Evolutionary conservation across 1,140 invertebrate species (phyloP).

Genomic region (Amphibalanus amphitrite): DNA sequence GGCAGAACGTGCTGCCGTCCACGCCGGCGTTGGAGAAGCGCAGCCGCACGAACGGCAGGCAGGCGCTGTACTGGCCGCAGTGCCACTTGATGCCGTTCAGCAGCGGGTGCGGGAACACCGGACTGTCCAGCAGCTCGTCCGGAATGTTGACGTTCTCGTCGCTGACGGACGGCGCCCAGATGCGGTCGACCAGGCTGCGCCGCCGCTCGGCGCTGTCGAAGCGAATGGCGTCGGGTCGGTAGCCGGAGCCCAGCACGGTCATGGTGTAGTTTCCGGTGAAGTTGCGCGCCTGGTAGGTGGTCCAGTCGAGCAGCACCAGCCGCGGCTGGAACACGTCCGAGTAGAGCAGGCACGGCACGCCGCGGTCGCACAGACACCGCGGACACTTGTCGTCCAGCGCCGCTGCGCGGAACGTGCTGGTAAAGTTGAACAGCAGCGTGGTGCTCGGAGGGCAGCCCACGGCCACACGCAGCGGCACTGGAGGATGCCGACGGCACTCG

Average conservation of each 20-base stretch:
- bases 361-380: not conserved
- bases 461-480: not conserved
- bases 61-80: not conserved
- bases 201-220: not conserved
- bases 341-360: not conserved
- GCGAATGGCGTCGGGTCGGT: not conserved
- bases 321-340: not conserved
- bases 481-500: not conserved
- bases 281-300: not conserved
- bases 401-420: not conserved
- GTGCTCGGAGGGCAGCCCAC: not conserved
- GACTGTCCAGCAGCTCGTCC: not conserved
- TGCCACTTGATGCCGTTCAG: not conserved
- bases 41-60: not conserved
- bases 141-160: not conserved
- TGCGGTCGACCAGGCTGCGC: not conserved
- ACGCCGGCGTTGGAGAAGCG: not conserved
- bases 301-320: not conserved
- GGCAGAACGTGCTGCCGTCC: not conserved
- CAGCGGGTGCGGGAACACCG: not conserved
- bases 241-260: not conserved
- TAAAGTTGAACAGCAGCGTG: not conserved
- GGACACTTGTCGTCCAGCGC: not conserved
- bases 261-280: not conserved
- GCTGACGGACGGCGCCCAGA: not conserved